Evolutionary conservation across 2,113 vertebrate genomes (phyloP), one percentile per base, ranked within the genome.

Genomic region (Tursiops truncatus): DNA sequence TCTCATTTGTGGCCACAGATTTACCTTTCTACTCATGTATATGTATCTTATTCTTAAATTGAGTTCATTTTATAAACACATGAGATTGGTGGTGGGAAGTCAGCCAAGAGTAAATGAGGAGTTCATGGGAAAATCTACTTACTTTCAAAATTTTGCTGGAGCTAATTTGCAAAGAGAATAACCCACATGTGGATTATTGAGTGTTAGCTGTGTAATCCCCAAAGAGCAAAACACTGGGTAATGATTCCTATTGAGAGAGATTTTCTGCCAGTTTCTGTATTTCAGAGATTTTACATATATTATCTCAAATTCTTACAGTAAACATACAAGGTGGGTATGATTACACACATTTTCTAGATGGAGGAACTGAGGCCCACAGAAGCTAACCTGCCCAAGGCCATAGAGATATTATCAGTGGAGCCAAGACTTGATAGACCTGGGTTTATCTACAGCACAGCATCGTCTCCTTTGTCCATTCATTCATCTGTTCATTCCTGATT

Each of bases 161-260:
- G 77, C 84, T 98, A 83, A 93, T 96, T 96, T 96, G n/a, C 85
- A 88, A 94, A 87, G 67, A 91, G 93, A 98, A 92, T 58, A 95
- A 88, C 81, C 36, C 88, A 60, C 94, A 84, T 74, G 26, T 91
- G 63, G 71, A 91, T 97, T 95, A 96, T 47, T 96, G 85, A 95
- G 15, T 14, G 63, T 95, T 95, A 95, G 93, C 47, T 91, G 7
- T 86, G 44, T 70, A 93, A 97, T 95, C 67, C 67, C 91, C 63
- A 70, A 89, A 94, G 73, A 94, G 67, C 58, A 94, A 96, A 96
- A 84, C 50, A 70, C 81, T 76, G 56, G 74, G 60, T 95, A 91
- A 95, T 60, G 85, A 91, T 74, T 96, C 67, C 77, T 79, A 15
- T 6, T 68, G 70, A 94, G 38, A 83, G n/a, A 87, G 26, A 74